Percentiles rank a stretch among this genome's conserved stretches.
These are phyloP conservation scores for Erebia aethiops DNA, from an alignment of 2,888 invertebrate species.

Conservation along the genomic window DNA sequence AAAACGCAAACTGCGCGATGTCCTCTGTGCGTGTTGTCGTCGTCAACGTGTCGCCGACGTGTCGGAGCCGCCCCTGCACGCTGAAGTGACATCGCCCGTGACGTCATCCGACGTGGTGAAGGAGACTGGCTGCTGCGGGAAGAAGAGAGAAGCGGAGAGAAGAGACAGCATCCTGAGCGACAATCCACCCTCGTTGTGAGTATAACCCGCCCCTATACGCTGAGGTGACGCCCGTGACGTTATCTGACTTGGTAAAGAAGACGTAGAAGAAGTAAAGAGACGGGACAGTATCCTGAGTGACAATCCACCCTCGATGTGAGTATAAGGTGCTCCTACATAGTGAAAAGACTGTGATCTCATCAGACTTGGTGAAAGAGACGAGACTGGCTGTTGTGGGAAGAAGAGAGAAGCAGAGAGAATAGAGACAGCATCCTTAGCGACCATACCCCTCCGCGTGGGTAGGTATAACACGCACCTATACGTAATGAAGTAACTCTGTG, in stretches of 20 bases:
- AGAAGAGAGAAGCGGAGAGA: slow-evolving; percentile 72
- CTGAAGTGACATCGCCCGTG: slow-evolving; percentile 51
- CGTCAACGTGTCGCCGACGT: slow-evolving; percentile 59
- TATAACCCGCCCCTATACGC: slow-evolving; percentile 45
- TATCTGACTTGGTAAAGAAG: slow-evolving; percentile 53
- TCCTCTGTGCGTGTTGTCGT: slow-evolving; percentile 67
- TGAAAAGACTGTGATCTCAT: too few species aligned
- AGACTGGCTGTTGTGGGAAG: too few species aligned
- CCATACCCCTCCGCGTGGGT: too few species aligned
- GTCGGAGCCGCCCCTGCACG: slow-evolving; percentile 46
- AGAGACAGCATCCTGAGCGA: slow-evolving; percentile 82
- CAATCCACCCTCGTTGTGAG: slow-evolving; percentile 67
- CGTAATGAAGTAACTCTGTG: too few species aligned
- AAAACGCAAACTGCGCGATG: slow-evolving; percentile 75
- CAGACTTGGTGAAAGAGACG: too few species aligned
- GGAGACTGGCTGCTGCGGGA: slow-evolving; percentile 69
- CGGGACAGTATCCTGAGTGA: slow-evolving; percentile 82
- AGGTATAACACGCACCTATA: too few species aligned
- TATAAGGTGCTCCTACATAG: too few species aligned
- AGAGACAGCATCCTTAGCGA: too few species aligned
- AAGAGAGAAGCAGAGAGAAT: too few species aligned
- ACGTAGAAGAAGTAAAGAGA: slow-evolving; percentile 70
- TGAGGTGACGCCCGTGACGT: slow-evolving; percentile 50
- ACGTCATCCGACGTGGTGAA: slow-evolving; percentile 50
- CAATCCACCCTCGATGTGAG: slow-evolving; percentile 67